These are phyloP conservation scores for Metacarcinus magister DNA, from an alignment of 2,888 invertebrate genomes.

Conservation along the genomic window DNA sequence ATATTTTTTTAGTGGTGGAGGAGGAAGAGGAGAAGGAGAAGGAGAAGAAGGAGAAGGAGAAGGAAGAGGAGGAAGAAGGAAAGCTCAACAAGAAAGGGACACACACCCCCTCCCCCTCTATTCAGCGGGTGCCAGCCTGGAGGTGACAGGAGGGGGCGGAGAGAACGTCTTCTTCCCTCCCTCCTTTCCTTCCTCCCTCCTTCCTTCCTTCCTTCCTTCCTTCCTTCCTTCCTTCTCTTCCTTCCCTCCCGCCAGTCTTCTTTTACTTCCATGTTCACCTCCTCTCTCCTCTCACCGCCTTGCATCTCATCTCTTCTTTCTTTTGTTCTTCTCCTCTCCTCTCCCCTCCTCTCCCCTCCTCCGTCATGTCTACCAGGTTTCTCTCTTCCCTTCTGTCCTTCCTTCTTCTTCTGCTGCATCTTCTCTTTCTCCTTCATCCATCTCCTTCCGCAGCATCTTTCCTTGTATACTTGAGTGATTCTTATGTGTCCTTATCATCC, in stretches of 20 bases:
- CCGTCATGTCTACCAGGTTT: neutral
- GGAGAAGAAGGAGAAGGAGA: neutral
- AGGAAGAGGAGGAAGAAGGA: neutral
- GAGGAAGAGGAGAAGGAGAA: neutral
- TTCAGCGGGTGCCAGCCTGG: conserved; percentile 12
- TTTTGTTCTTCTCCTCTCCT: neutral
- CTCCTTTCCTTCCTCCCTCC: neutral
- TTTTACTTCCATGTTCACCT: neutral
- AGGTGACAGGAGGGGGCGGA: conserved; percentile 5
- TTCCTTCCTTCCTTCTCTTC: neutral
- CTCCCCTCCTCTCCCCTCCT: neutral
- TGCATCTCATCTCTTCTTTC: conserved; percentile 21
- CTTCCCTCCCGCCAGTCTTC: neutral
- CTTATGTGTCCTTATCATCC: neutral
- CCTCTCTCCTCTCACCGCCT: neutral
- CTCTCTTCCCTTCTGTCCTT: neutral
- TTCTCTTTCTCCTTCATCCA: neutral
- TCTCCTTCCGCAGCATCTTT: neutral
- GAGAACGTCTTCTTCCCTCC: conserved; percentile 3
- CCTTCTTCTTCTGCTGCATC: neutral
- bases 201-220: neutral
- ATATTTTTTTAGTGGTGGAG: neutral
- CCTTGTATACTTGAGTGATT: neutral
- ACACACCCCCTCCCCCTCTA: neutral
- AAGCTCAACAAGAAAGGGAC: no score